Percentiles rank a stretch among this genome's conserved stretches.
These are phyloP conservation scores for Epinotia demarniana DNA, from an alignment of 2,888 invertebrate genomes.

Conservation along the genomic window DNA sequence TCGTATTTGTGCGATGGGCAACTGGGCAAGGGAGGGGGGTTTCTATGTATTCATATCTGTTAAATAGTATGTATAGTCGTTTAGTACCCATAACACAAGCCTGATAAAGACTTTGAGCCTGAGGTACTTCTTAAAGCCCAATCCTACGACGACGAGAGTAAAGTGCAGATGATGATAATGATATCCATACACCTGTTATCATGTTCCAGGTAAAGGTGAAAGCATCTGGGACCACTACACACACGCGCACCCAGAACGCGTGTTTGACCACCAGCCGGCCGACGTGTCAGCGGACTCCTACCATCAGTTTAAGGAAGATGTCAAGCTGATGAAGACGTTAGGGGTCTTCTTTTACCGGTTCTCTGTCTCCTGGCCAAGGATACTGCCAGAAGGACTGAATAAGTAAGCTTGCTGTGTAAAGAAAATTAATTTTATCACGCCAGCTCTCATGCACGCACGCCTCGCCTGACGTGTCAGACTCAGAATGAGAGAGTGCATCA, in stretches of 20 bases:
- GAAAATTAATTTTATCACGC: too few species aligned
- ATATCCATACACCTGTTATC: too few species aligned
- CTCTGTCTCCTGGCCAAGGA: constrained; percentile 88
- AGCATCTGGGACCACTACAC: constrained; percentile 89
- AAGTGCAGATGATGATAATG: too few species aligned
- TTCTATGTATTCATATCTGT: too few species aligned
- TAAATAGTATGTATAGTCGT: too few species aligned
- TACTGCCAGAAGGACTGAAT: constrained; percentile 85
- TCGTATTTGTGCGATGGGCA: too few species aligned
- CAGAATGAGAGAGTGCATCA: too few species aligned
- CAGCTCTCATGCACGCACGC: too few species aligned
- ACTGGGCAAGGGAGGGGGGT: too few species aligned
- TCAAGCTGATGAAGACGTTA: constrained; percentile 81
- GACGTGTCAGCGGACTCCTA: constrained; percentile 88
- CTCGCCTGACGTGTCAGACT: too few species aligned
- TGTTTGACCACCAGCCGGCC: constrained; percentile 84
- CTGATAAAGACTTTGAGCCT: constrained; percentile 1
- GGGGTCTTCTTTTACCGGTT: constrained; percentile 85
- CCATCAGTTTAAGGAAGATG: constrained; percentile 86
- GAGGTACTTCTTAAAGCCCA: too few species aligned
- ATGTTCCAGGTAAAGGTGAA: constrained; percentile 83
- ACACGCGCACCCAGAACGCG: constrained; percentile 78
- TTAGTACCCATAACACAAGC: not conserved
- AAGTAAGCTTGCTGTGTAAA: constrained; percentile 61
- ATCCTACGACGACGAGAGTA: too few species aligned